Base-by-base conservation (phyloP, 2,888 invertebrate species). In the Tetanocera ferruginea region DNA sequence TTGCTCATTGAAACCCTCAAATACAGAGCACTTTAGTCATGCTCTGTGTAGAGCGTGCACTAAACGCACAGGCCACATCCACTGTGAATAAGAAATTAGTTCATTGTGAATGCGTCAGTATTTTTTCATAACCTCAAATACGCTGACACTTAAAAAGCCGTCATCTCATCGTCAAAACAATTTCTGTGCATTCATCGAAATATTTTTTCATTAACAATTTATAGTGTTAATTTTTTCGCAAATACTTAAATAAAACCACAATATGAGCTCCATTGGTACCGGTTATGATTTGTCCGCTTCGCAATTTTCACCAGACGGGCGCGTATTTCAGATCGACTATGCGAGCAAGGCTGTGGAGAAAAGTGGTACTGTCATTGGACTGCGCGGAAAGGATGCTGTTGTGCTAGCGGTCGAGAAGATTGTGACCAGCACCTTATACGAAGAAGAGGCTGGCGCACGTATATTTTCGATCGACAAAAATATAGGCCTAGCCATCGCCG, bases 271-370 rank as follows among this genome's bases (percentile, higher is more conserved):
- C 34, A 97, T 98, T 88, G 97, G 97, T 83, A 97, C 97, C 81
- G 97, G 97, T 83, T 99, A 99, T 89, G 99, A 99, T 93, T 92
- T 99, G 86, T 99, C 99, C 79, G 99, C 99, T n/a, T 98, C 99
- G 60, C 99, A 99, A 92, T 99, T 99, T 91, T 99, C 99, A 2
- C 99, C 99, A 3, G 99, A 99, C 89, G 99, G 99, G 11, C 92
- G 99, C 84, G 99, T 99, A 51, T 99, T 99, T 90, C 99, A 99
- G 93, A 98, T 99, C 2, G 99, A 99, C 92, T 99, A 99, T 91
- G 99, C 99, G 4, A 96, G 96, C 76, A 99, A 99, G 91, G 99
- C 99, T 5, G 99, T 99, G 1, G 99, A 99, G 91, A 97, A 97
- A 87, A 97, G 97, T 87, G 98, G 98, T 11, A 99, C 99, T 79